Evolutionary conservation across 2,113 vertebrate species (phyloP).

Genomic region (Casuarius casuarius): DNA sequence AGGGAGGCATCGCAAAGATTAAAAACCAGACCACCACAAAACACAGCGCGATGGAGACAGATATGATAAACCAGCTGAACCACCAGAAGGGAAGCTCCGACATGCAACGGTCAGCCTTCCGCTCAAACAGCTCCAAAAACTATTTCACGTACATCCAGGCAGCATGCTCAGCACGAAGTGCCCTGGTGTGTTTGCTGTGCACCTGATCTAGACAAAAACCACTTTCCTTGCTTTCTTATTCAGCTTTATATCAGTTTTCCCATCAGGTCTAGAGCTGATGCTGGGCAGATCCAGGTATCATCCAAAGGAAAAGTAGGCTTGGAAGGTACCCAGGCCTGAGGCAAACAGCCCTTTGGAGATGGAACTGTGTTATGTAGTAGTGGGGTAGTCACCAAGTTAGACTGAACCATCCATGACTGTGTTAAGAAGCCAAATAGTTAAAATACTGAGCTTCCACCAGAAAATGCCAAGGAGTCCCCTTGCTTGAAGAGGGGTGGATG

Average conservation of each 20-base stretch:
- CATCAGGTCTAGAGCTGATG: neutral
- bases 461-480: neutral
- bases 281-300: neutral
- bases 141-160: neutral
- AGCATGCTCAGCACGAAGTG: rapidly evolving
- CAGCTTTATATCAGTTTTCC: neutral
- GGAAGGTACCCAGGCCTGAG: neutral
- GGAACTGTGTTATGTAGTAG: neutral
- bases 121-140: neutral
- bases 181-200: neutral
- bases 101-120: neutral
- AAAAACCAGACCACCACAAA: conserved; percentile 13
- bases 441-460: neutral
- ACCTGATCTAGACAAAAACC: neutral
- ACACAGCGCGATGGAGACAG: neutral
- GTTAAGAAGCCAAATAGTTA: neutral
- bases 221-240: neutral
- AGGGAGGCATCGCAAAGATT: neutral
- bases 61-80: neutral
- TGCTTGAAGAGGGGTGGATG: neutral
- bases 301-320: neutral
- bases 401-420: neutral
- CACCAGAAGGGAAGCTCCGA: neutral
- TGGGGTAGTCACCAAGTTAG: neutral
- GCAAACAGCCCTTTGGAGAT: neutral